phyloP scores from a whole-genome alignment of 2,888 invertebrate species.

The Melinopterus prodromus region DNA sequence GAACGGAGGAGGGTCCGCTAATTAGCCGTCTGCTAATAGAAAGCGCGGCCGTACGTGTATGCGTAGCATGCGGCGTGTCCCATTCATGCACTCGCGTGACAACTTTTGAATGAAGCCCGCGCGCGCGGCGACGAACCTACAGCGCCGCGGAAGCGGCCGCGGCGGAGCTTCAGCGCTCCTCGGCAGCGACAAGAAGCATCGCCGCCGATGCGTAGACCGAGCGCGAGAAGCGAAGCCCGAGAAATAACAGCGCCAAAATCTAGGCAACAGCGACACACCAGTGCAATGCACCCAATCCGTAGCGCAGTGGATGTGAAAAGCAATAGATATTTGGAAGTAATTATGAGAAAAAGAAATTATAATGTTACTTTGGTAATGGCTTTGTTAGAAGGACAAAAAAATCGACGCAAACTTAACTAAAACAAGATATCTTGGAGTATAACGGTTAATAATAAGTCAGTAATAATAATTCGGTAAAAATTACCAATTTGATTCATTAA shows the following conservation, averaged over 20 bases:
- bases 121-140: not conserved
- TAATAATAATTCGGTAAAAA: too few species aligned
- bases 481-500: too few species aligned
- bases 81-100: slow-evolving; percentile 26
- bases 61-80: slow-evolving; percentile 6
- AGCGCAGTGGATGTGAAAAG: not conserved
- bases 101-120: slow-evolving; percentile 19
- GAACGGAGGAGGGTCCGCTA: not conserved
- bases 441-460: too few species aligned
- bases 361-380: too few species aligned
- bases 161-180: not conserved
- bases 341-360: too few species aligned
- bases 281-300: slow-evolving; percentile 15
- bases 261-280: slow-evolving; percentile 26
- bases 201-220: not conserved
- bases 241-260: slow-evolving; percentile 20
- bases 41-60: slow-evolving; percentile 13
- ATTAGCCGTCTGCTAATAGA: slow-evolving; percentile 21
- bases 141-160: not conserved
- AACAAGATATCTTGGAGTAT: too few species aligned
- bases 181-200: not conserved
- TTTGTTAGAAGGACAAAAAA: too few species aligned
- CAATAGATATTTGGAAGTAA: not conserved
- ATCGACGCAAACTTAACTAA: too few species aligned
- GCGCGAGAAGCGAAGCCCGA: not conserved